Percentiles rank a stretch among this genome's conserved stretches.
phyloP scores from a whole-genome alignment of 2,113 vertebrate genomes.

The Oceanites oceanicus region DNA sequence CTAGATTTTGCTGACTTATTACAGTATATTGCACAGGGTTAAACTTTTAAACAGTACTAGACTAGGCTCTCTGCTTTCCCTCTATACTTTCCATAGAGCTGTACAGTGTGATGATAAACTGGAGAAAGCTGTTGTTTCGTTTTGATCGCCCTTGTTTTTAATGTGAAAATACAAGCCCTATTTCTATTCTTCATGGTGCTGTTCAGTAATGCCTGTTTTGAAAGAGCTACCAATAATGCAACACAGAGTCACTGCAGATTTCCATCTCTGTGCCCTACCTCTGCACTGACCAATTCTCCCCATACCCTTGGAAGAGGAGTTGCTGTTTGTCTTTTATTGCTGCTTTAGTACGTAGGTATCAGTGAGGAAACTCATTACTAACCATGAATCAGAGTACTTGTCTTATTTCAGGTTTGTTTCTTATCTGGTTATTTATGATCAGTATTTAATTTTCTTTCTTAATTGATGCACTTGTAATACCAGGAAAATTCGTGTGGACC shows the following conservation, averaged over 20 bases:
- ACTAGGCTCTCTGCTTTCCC: background rate
- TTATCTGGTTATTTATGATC: constrained; percentile 55
- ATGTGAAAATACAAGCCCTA: background rate
- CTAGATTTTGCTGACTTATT: background rate
- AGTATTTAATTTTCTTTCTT: constrained; percentile 44
- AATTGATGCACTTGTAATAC: constrained; percentile 37
- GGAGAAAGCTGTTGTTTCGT: background rate
- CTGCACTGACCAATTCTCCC: background rate
- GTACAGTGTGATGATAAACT: background rate
- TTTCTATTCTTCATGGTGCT: background rate
- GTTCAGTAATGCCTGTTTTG: background rate
- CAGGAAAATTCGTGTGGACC: background rate
- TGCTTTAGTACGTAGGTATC: background rate
- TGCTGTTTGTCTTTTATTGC: background rate
- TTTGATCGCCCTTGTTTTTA: background rate
- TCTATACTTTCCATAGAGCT: background rate
- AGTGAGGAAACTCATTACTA: constrained; percentile 1
- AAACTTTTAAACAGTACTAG: background rate
- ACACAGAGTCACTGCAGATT: background rate
- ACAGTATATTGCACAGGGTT: background rate
- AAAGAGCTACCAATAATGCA: background rate
- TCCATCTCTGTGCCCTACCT: background rate
- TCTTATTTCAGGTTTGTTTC: constrained; percentile 38
- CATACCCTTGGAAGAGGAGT: background rate
- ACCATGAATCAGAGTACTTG: background rate